Base-by-base conservation (phyloP, 2,888 invertebrate genomes). In the Sarcophaga caerulescens region DNA sequence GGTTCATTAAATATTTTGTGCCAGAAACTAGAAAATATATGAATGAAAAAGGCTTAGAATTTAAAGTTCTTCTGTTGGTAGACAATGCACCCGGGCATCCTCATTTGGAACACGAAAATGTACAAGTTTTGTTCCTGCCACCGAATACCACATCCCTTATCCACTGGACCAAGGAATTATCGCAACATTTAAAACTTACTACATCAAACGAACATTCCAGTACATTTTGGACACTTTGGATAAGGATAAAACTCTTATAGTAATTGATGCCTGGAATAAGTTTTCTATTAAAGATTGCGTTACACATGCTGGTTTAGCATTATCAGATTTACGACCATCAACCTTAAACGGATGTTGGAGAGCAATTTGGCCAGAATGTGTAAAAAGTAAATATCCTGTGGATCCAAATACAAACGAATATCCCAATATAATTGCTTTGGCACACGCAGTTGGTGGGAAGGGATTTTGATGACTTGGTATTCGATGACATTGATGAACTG, bases 91-190 rank as follows among this genome's bases (percentile, higher is more conserved):
- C 35, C 35, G 6, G 1, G 1, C 6, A 35, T 35, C 35, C 35
- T 6, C 6, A 35, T 0, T 35, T 89, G 63, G 84, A 86, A 71
- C 87, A 88, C 79, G 76, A 78, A 84, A 89, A 88, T 83, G 79
- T 88, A n/a, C 71, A 88, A 75, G 69, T 88, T 65, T 71, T 88
- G 45, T 90, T 89, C 85, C 88, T 90, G 52, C 89, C 89, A 60
- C 89, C 89, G 23, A 90, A 90, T 87, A 89, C 89, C 12, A 90
- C 89, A 57, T 87, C 89, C 8, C 82, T 89, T 25, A 85, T 91
- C 10, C 89, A 66, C 83, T 89, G 69, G 89, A 89, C 85, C 89
- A 89, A 87, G 90, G 87, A 62, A 85, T 85, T 75, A 87, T 88
- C 47, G 79, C 85, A 63, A 87, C 82, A 68, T 88, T 83, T 65